These are phyloP conservation scores for Drosophila elegans DNA, from an alignment of 1,140 invertebrate genomes.

Conservation along the genomic window DNA sequence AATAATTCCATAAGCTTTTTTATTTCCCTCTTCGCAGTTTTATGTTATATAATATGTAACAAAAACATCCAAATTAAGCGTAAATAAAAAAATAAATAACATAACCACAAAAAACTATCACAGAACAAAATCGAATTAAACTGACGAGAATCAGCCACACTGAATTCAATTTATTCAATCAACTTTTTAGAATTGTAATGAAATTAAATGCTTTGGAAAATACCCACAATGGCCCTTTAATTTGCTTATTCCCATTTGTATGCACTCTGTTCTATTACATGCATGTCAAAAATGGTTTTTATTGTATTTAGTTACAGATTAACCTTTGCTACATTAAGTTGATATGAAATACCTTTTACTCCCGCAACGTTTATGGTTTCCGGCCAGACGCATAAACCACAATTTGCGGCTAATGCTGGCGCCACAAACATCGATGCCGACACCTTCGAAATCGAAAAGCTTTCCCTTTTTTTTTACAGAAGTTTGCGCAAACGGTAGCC, in stretches of 20 bases:
- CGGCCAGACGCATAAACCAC: constrained; percentile 67
- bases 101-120: not conserved
- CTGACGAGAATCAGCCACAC: not conserved
- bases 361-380: constrained; percentile 27
- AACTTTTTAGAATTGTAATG: constrained; percentile 3
- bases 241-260: not conserved
- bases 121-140: constrained; percentile 15
- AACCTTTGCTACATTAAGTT: constrained; percentile 13
- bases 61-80: constrained; percentile 16
- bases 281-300: constrained; percentile 10
- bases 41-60: constrained; percentile 26
- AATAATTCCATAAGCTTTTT: constrained; percentile 36
- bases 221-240: constrained; percentile 1
- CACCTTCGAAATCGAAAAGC: constrained; percentile 46
- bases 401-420: constrained; percentile 61
- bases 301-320: constrained; percentile 29
- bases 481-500: constrained; percentile 60
- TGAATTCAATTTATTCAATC: not conserved
- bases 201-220: constrained; percentile 4
- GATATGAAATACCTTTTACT: constrained; percentile 10
- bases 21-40: constrained; percentile 15
- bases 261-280: not conserved
- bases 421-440: constrained; percentile 50
- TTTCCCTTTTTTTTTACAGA: constrained; percentile 57
- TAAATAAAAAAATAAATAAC: constrained; percentile 15